These are phyloP conservation scores for Melitaea cinxia DNA, from an alignment of 1,140 invertebrate species.

Conservation along the genomic window DNA sequence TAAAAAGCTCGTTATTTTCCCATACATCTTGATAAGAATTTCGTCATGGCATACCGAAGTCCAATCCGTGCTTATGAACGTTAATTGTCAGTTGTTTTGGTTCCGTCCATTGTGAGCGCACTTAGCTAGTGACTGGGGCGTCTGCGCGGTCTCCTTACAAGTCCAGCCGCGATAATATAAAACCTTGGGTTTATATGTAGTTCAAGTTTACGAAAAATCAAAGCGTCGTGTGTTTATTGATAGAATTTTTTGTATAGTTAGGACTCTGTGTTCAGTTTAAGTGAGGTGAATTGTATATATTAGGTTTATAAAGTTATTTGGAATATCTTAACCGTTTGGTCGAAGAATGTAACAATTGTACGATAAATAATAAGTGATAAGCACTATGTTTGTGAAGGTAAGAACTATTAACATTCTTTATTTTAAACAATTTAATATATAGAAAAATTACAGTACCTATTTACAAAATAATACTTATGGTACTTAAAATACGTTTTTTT, in stretches of 20 bases:
- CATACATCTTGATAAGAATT: constrained; percentile 4
- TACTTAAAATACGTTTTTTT: too few species aligned
- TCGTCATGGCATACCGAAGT: constrained; percentile 16
- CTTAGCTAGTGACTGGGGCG: constrained; percentile 19
- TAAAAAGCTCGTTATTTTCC: background rate
- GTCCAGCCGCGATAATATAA: constrained; percentile 4
- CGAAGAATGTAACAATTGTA: background rate
- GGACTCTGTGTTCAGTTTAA: background rate
- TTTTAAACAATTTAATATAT: too few species aligned
- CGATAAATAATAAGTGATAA: background rate
- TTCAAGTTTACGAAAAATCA: background rate
- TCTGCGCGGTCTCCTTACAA: constrained; percentile 12
- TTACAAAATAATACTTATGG: too few species aligned
- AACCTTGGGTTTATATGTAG: background rate
- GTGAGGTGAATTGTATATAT: background rate
- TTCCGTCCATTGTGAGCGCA: constrained; percentile 39
- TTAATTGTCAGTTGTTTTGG: constrained; percentile 47
- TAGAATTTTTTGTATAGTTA: background rate
- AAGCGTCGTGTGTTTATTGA: background rate
- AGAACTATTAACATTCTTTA: background rate
- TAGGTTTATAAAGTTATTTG: background rate
- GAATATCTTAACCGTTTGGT: background rate
- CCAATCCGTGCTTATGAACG: constrained; percentile 29
- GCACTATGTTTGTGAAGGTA: background rate
- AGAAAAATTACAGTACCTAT: too few species aligned